These are phyloP conservation scores for Apamea epomidion DNA, from an alignment of 2,888 invertebrate species.

Conservation along the genomic window DNA sequence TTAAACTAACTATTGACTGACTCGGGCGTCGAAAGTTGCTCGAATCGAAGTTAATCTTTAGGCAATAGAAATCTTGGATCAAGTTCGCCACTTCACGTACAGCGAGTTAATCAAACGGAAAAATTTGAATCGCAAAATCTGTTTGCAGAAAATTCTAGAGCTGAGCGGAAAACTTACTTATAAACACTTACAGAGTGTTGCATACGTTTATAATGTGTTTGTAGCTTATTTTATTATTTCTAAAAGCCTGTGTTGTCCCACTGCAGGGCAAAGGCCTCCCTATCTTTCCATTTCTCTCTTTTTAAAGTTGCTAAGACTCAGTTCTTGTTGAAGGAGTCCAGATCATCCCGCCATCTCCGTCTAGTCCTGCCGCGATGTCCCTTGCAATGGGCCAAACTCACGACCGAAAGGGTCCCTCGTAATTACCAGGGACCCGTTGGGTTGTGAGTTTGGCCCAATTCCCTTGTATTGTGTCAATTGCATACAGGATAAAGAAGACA, in stretches of 20 bases:
- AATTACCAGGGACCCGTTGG: neutral
- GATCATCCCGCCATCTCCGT: neutral
- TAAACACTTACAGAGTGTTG: neutral
- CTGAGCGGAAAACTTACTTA: neutral
- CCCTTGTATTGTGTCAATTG: neutral
- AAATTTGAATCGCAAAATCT: conserved; percentile 33
- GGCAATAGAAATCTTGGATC: conserved; percentile 60
- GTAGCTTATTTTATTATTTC: neutral
- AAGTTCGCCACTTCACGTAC: conserved; percentile 51
- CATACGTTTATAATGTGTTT: neutral
- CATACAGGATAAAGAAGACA: neutral
- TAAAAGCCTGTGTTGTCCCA: neutral
- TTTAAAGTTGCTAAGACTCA: neutral
- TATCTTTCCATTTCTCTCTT: neutral
- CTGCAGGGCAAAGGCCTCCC: neutral
- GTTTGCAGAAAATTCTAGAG: neutral
- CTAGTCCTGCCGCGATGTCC: neutral
- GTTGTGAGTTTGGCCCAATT: neutral
- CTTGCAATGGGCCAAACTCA: neutral
- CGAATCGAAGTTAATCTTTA: conserved; percentile 63
- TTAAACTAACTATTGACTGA: conserved; percentile 66
- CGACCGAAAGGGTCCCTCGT: neutral
- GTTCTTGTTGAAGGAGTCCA: neutral
- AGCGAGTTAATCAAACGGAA: conserved; percentile 45
- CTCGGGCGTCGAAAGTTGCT: conserved; percentile 48